These are phyloP conservation scores for Drosophila funebris DNA, from an alignment of 1,140 invertebrate genomes.

Conservation along the genomic window DNA sequence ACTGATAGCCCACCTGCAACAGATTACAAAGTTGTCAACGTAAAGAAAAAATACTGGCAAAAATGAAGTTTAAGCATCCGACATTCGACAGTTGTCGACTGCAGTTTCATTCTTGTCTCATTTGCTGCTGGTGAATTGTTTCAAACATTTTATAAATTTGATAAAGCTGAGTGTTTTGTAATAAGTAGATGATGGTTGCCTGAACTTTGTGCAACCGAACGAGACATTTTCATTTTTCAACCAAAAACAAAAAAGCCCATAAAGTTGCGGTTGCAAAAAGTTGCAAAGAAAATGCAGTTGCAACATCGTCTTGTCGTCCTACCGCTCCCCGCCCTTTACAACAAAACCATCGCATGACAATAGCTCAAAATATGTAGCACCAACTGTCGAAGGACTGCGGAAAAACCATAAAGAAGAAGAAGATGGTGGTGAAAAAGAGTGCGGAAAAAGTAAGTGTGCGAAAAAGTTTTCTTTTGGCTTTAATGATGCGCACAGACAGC, in stretches of 20 bases:
- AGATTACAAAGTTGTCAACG: neutral
- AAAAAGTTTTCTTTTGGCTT: constrained; percentile 65
- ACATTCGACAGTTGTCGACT: constrained; percentile 16
- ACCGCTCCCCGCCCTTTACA: neutral
- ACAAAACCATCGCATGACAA: constrained; percentile 50
- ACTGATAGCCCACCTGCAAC: neutral
- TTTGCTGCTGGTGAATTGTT: constrained; percentile 13
- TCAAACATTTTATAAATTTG: constrained; percentile 44
- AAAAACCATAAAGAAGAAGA: neutral
- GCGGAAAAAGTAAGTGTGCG: constrained; percentile 50
- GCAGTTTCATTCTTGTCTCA: constrained; percentile 1
- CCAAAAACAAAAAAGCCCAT: constrained; percentile 35
- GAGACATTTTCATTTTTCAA: constrained; percentile 46
- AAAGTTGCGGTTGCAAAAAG: constrained; percentile 44
- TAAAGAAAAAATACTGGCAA: neutral
- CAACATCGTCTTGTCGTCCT: neutral
- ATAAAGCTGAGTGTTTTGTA: constrained; percentile 48
- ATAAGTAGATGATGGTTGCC: constrained; percentile 43
- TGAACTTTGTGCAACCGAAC: constrained; percentile 31
- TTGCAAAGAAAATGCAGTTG: constrained; percentile 31
- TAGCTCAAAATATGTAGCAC: constrained; percentile 65
- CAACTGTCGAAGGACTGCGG: constrained; percentile 50
- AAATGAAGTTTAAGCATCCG: neutral
- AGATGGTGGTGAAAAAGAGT: neutral
- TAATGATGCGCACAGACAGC: constrained; percentile 72